These are phyloP conservation scores for Drosophila virilis DNA, from an alignment of 1,140 invertebrate species.

Conservation along the genomic window DNA sequence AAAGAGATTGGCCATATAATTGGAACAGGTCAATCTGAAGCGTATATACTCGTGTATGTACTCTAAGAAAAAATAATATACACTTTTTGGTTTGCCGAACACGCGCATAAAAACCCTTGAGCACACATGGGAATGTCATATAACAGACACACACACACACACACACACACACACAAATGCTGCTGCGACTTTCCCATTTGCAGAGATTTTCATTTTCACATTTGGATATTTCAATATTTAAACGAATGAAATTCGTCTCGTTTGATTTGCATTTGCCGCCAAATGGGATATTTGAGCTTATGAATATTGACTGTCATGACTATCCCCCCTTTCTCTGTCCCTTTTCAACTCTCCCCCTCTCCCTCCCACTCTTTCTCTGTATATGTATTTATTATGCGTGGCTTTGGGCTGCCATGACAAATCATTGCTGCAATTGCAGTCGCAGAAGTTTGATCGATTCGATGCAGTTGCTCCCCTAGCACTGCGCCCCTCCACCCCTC, in stretches of 20 bases:
- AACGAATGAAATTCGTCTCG: conserved; percentile 76
- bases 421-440: conserved; percentile 56
- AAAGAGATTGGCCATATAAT: no score
- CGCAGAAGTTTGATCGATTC: conserved; percentile 46
- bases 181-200: conserved; percentile 73
- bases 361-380: background rate
- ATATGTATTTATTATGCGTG: conserved; percentile 17
- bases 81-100: background rate
- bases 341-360: background rate
- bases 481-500: background rate
- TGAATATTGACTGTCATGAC: conserved; percentile 52
- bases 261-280: conserved; percentile 39
- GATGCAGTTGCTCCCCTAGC: conserved; percentile 21
- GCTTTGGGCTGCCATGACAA: conserved; percentile 51
- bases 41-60: no score
- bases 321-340: no score
- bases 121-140: conserved; percentile 67
- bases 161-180: background rate
- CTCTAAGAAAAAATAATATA: no score
- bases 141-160: conserved; percentile 9
- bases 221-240: conserved; percentile 72
- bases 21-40: no score
- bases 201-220: conserved; percentile 74
- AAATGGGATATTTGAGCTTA: conserved; percentile 71
- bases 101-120: conserved; percentile 59